phyloP scores from a whole-genome alignment of 2,797 vertebrate species.

The Salarias fasciatus region DNA sequence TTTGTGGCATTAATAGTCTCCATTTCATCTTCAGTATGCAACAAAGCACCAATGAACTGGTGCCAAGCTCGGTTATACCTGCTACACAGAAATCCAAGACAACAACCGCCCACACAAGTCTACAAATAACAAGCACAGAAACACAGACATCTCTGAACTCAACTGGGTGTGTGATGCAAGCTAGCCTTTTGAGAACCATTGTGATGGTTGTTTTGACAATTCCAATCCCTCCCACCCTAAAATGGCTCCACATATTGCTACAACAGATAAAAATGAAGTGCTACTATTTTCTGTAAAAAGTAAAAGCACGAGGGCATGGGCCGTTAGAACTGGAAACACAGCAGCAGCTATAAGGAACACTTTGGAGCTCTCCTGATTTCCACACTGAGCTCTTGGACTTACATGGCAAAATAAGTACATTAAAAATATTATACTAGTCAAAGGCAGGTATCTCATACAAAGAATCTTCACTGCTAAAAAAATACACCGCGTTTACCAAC shows the following conservation, averaged over 20 bases:
- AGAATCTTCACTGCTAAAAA: too few relatives aligned
- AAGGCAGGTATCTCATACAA: too few relatives aligned
- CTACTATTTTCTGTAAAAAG: background rate
- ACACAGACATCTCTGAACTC: slow-evolving; percentile 7
- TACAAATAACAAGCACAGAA: slow-evolving; percentile 19
- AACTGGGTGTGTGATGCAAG: slow-evolving; percentile 1
- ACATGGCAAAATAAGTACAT: too few relatives aligned
- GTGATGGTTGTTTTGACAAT: slow-evolving; percentile 19
- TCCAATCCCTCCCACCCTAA: slow-evolving; percentile 23
- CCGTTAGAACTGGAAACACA: background rate
- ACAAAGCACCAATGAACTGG: slow-evolving; percentile 24
- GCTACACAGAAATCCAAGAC: slow-evolving; percentile 30
- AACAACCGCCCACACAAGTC: slow-evolving; percentile 35
- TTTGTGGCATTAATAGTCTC: slow-evolving; percentile 8
- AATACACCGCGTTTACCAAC: too few relatives aligned
- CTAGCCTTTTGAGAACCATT: background rate
- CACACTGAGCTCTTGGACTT: too few relatives aligned
- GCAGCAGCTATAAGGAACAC: background rate
- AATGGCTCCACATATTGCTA: slow-evolving; percentile 24
- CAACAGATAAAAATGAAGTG: slow-evolving; percentile 18
- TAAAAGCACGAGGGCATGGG: too few relatives aligned
- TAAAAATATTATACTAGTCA: too few relatives aligned
- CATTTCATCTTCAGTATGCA: slow-evolving; percentile 54
- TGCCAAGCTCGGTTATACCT: slow-evolving; percentile 8
- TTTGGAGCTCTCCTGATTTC: too few relatives aligned